Evolutionary conservation across 2,113 vertebrate species (phyloP).

Genomic region (Brevimyrus niger): DNA sequence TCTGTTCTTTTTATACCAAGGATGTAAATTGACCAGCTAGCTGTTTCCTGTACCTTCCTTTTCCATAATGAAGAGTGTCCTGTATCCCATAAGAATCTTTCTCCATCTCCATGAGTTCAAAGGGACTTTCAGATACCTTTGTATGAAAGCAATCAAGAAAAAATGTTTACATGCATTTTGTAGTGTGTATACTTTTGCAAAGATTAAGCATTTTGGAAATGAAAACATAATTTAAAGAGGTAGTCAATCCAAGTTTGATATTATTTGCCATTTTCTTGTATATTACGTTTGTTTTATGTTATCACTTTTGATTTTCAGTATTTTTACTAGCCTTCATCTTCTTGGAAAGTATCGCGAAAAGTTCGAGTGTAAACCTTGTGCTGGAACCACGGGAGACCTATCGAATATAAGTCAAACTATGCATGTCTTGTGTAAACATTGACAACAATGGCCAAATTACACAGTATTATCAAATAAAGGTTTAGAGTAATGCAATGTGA

Average conservation of each 20-base stretch:
- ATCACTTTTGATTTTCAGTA: slow-evolving; percentile 36
- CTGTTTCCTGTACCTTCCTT: slow-evolving; percentile 19
- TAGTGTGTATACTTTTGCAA: slow-evolving; percentile 49
- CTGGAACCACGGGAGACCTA: slow-evolving; percentile 60
- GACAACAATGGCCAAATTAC: slow-evolving; percentile 64
- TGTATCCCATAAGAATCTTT: background rate
- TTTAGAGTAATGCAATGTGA: slow-evolving; percentile 23
- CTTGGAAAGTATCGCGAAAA: slow-evolving; percentile 44
- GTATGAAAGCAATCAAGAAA: slow-evolving; percentile 27
- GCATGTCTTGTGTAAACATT: slow-evolving; percentile 66
- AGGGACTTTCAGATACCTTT: slow-evolving; percentile 1
- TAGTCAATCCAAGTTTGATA: slow-evolving; percentile 37
- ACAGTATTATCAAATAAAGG: slow-evolving; percentile 64
- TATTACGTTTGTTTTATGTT: slow-evolving; percentile 22
- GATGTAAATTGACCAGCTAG: slow-evolving; percentile 22
- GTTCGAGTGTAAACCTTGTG: slow-evolving; percentile 55
- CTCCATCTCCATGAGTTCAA: background rate
- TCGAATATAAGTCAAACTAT: slow-evolving; percentile 48
- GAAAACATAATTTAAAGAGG: slow-evolving; percentile 25
- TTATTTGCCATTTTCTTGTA: slow-evolving; percentile 32
- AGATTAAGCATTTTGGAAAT: slow-evolving; percentile 45
- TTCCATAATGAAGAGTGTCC: background rate
- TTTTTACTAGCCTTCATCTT: slow-evolving; percentile 28
- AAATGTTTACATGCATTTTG: slow-evolving; percentile 49
- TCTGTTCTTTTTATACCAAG: slow-evolving; percentile 2